Evolutionary conservation across 2,888 invertebrate species (phyloP), one percentile per base, ranked within the genome.

Genomic region (Pachycephus smyrnensis): DNA sequence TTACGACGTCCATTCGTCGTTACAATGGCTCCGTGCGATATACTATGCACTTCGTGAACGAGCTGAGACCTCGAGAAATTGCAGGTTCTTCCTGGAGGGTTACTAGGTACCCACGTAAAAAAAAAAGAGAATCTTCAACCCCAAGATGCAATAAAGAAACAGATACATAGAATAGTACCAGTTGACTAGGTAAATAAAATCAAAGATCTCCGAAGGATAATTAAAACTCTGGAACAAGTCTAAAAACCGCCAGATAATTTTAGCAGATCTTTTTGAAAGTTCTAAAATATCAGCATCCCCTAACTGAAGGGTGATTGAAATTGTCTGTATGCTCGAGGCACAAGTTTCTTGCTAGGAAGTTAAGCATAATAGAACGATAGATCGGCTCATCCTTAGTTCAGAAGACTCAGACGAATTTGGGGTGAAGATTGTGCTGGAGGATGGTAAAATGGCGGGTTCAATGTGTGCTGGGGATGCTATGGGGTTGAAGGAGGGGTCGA

Each of bases 1-100:
- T 89, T 89, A 89, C 89, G 89, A 89, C 86, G 86, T 81, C 86
- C 89, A 89, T 89, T 89, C 89, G 87, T 89, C 88, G 86, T 83
- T 87, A 82, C 84, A 84, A 82, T 83, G 83, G 81, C 81, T 79
- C 23, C 55, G 55, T 55, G 23, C 55, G 15, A 55, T 55, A 55
- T 55, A 55, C 55, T 55, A 55, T 55, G 55, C 55, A 23, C 55
- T 23, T 55, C 55, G 55, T 9, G 55, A 55, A 55, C 55, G 55
- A 55, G 55, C 55, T 55, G 55, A 55, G 55, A 55, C 55, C 55
- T 55, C 55, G 55, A 55, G 55, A 55, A 55, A 55, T 55, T 55
- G 55, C 55, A 23, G 23, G 23, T 55, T 55, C 55, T 55, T 55
- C 55, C 23, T 23, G 23, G 9, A 55, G 55, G 23, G 23, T 55